phyloP scores from a whole-genome alignment of 2,888 invertebrate species.

The Melitaea athalia region DNA sequence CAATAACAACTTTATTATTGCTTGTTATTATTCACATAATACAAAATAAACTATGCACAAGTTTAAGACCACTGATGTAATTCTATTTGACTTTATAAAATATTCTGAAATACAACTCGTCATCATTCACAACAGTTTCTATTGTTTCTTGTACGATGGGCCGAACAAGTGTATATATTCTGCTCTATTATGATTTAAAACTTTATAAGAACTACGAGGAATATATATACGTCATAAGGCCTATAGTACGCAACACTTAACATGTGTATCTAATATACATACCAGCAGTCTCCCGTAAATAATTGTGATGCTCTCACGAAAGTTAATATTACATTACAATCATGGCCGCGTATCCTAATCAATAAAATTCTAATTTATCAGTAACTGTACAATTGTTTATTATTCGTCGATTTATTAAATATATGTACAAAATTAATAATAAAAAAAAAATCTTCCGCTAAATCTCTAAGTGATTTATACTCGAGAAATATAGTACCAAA shows the following conservation, averaged over 20 bases:
- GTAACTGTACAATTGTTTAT: conserved; percentile 72
- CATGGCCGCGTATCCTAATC: conserved; percentile 69
- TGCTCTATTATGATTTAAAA: conserved; percentile 5
- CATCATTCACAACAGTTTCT: conserved; percentile 55
- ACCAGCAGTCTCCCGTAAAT: conserved; percentile 62
- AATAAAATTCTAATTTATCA: conserved; percentile 58
- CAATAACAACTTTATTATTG: conserved; percentile 85
- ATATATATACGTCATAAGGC: conserved; percentile 21
- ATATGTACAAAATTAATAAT: conserved; percentile 69
- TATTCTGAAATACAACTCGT: conserved; percentile 64
- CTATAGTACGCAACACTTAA: conserved; percentile 38
- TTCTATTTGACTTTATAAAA: conserved; percentile 70
- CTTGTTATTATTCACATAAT: conserved; percentile 86
- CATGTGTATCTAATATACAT: conserved; percentile 62
- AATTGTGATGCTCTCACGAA: conserved; percentile 67
- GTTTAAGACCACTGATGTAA: conserved; percentile 76
- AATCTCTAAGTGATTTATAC: conserved; percentile 38
- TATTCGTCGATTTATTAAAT: conserved; percentile 61
- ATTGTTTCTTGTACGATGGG: conserved; percentile 33
- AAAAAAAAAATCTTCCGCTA: conserved; percentile 48
- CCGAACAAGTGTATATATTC: conserved; percentile 26
- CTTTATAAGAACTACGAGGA: not conserved
- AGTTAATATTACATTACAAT: conserved; percentile 61
- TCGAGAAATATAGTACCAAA: conserved; percentile 19
- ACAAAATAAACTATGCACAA: conserved; percentile 87